Conservation (phyloP, 2,888 invertebrate species). For the Galerucella pusilla region DNA sequence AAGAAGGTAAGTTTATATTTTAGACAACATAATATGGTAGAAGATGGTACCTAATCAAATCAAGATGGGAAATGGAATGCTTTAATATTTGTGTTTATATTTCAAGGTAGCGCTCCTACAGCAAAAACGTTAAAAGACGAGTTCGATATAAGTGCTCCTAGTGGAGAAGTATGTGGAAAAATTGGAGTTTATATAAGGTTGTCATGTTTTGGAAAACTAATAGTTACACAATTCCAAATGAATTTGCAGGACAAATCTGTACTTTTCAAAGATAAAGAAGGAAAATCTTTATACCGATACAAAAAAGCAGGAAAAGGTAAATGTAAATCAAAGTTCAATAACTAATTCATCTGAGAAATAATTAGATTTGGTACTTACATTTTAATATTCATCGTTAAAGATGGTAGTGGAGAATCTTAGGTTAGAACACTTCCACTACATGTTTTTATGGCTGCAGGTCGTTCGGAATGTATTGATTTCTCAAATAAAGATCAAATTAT, state of each 20-base stretch:
- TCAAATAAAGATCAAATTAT: no score
- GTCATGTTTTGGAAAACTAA: slow-evolving; percentile 74
- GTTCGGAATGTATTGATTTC: no score
- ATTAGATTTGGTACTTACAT: no score
- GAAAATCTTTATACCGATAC: slow-evolving; percentile 63
- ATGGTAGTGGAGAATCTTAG: no score
- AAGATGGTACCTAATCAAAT: no score
- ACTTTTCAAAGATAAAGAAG: slow-evolving; percentile 64
- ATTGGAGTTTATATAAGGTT: slow-evolving; percentile 72
- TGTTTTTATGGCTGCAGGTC: no score
- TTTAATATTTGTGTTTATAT: background rate
- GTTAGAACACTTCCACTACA: no score
- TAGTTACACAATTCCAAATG: slow-evolving; percentile 75
- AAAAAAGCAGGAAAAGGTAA: slow-evolving; percentile 56
- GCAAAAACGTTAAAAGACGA: slow-evolving; percentile 73
- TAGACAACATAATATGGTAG: background rate
- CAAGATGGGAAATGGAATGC: no score
- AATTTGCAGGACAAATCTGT: slow-evolving; percentile 64
- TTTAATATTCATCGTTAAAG: no score
- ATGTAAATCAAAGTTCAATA: background rate
- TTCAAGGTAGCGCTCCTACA: slow-evolving; percentile 59
- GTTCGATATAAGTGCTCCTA: slow-evolving; percentile 69
- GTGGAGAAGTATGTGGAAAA: slow-evolving; percentile 68
- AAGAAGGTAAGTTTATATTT: slow-evolving; percentile 47
- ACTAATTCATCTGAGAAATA: no score